A percentile compares a stretch with the other conserved stretches of the same genome.
These are phyloP conservation scores for Anarrhichthys ocellatus DNA, from an alignment of 2,113 vertebrate genomes.

Conservation along the genomic window DNA sequence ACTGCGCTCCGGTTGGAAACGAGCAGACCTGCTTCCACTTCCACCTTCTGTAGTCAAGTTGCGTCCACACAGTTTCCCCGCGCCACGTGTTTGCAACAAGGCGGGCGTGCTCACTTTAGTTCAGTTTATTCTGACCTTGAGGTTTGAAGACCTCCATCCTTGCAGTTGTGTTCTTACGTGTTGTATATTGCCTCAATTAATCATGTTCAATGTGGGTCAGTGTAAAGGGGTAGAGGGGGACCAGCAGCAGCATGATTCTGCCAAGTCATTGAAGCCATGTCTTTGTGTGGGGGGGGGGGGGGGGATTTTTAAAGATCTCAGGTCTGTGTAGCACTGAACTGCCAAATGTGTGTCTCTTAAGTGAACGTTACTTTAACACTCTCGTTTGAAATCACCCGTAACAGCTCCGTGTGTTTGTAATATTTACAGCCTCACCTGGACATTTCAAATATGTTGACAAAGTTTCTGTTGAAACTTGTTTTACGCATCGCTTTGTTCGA, in stretches of 20 bases:
- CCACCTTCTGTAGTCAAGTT: background rate
- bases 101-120: background rate
- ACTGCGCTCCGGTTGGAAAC: too few species aligned
- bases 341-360: background rate
- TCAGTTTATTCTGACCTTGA: background rate
- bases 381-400: background rate
- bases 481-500: background rate
- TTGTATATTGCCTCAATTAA: background rate
- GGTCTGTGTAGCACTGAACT: slow-evolving; percentile 29
- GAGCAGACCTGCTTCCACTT: background rate
- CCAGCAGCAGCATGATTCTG: background rate
- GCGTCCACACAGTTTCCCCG: background rate
- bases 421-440: background rate
- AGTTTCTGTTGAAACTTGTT: slow-evolving; percentile 12
- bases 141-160: background rate
- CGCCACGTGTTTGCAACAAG: background rate
- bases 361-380: background rate
- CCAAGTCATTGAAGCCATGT: background rate
- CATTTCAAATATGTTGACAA: background rate
- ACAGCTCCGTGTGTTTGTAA: background rate
- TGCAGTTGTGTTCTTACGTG: background rate
- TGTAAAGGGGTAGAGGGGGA: background rate
- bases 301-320: slow-evolving; percentile 17
- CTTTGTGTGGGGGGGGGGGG: fast-evolving
- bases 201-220: background rate